Base-by-base conservation (phyloP, 2,113 vertebrate species). In the Furnarius figulus region DNA sequence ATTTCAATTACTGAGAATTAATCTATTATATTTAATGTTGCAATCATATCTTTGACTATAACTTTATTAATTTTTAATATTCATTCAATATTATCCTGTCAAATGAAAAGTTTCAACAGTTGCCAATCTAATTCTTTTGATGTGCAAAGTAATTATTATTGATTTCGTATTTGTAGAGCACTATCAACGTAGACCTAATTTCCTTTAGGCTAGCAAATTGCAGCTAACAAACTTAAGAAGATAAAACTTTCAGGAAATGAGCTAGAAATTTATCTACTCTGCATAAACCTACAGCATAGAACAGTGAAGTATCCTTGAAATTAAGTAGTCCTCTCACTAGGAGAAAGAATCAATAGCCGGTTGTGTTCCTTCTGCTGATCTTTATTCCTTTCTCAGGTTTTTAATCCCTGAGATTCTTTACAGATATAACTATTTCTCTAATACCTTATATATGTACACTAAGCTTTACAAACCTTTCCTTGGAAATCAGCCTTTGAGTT, bases 201-300 rank as follows among this genome's bases (percentile, higher is more conserved):
- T 91, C 74, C 66, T 91, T 93, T 61, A 91, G 35, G 78, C 28
- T 89, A 85, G 28, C 3, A 75, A 93, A 87, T 89, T 85, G 22
- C 42, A 82, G 16, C 40, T 89, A 79, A 82, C 21, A 93, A 74
- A 50, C 55, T 84, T 74, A 33, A 74, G 39, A 67, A 80, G 33
- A 87, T 50, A 81, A 91, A 78, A 49, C 14, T 35, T 85, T 75
- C 40, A 85, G 52, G 30, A 94, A 82, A 93, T 24, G 7, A 89
- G 7, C 5, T 59, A 87, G 61, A 85, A 91, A 87, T 85, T 78
- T 59, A 62, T 63, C 39, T 81, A 35, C 10, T 47, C 2, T 28
- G 14, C 25, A 63, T n/a, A 84, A 71, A 63, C 3, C 8, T 71
- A 40, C 47, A 85, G 33, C 8, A 76, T 42, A 79, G 14, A 80